Base-by-base conservation (phyloP, 2,888 invertebrate genomes). In the Eupithecia insigniata region DNA sequence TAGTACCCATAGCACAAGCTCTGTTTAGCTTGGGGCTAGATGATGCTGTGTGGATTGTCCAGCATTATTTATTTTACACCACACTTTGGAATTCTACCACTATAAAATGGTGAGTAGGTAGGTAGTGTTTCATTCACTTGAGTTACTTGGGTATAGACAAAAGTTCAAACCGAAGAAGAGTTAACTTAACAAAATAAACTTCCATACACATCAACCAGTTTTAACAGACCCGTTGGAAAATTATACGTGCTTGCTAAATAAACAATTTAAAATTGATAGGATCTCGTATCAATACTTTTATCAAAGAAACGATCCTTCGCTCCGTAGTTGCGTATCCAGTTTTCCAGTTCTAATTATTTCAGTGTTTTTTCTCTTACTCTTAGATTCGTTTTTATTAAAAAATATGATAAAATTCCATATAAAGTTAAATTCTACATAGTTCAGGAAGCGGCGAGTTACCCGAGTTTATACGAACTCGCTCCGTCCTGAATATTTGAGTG, bases 401-500 rank as follows among this genome's bases (percentile, higher is more conserved):
- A 2, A 62, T 22, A 12, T 18, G 30, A n/a, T n/a, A 62, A 2
- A 22, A n/a, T 62, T 22, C 61, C 61, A 61, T 61, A 1, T 55
- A 67, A 66, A 5, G 36, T 68, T 43, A 39, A 62, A 67, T 65
- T 71, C 16, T 22, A 68, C 51, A 71, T 68, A 18, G 55, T 46
- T 39, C 72, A 76, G 76, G 78, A 78, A 78, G 69, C 68, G 62
- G 16, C 62, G 28, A 51, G 67, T 76, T 66, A 66, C 66, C 70
- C 67, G 43, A 69, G 46, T 65, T 76, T 61, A 75, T 67, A 78
- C 69, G 71, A 75, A 69, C 70, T 70, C 69, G 60, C 71, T 73
- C 55, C 69, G 74, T 3, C 72, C 73, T 78, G 72, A 75, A 82
- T 81, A 82, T 78, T 78, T 80, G 66, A 78, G 76, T 58, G 70